Evolutionary conservation across 2,797 vertebrate genomes (phyloP).

Genomic region (Triplophysa bombifrons): DNA sequence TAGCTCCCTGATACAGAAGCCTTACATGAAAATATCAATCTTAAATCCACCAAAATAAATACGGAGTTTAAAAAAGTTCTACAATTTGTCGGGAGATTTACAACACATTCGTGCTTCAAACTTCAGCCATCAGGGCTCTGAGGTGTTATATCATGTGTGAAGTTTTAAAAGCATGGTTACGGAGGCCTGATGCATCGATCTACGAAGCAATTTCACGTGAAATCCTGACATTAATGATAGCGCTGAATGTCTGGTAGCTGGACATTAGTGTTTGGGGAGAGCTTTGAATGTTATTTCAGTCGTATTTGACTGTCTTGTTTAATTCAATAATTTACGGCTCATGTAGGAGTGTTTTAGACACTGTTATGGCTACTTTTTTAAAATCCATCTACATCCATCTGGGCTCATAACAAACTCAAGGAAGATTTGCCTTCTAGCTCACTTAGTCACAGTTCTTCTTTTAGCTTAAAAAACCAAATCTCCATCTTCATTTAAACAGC

Average conservation of each 20-base stretch:
- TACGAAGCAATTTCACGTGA: neutral
- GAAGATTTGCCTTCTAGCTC: neutral
- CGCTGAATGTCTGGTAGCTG: constrained; percentile 9
- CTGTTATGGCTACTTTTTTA: neutral
- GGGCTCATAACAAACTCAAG: neutral
- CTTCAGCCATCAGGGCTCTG: constrained; percentile 60
- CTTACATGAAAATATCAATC: constrained; percentile 76
- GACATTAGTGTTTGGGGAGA: constrained; percentile 1
- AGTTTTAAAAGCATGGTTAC: neutral
- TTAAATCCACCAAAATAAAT: constrained; percentile 79
- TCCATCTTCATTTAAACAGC: constrained; percentile 22
- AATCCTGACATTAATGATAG: neutral
- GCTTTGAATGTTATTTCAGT: constrained; percentile 31
- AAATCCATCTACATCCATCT: neutral
- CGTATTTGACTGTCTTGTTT: constrained; percentile 46
- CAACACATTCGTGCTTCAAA: constrained; percentile 71
- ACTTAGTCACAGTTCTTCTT: constrained; percentile 13
- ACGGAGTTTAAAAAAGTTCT: constrained; percentile 73
- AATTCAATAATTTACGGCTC: constrained; percentile 31
- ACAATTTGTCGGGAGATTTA: constrained; percentile 63
- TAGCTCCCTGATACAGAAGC: constrained; percentile 74
- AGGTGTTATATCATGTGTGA: constrained; percentile 45
- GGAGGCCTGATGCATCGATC: neutral
- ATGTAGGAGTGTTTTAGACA: constrained; percentile 28
- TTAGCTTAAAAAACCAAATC: constrained; percentile 24